These are phyloP conservation scores for Acromyrmex echinatior DNA, from an alignment of 1,140 invertebrate species.

Conservation along the genomic window DNA sequence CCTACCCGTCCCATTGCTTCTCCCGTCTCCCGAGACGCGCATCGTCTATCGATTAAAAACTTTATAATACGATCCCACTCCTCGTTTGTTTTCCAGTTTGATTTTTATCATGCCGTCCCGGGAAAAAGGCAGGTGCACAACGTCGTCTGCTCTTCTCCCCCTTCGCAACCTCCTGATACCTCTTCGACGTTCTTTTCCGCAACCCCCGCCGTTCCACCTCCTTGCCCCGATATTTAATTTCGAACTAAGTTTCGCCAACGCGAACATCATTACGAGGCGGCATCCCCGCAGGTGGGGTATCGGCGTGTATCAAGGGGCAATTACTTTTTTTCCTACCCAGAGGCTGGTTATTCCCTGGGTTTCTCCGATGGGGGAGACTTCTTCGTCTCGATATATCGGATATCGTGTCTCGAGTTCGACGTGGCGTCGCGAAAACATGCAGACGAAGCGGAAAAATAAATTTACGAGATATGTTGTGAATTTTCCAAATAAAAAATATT, in stretches of 20 bases:
- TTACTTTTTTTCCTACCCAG: conserved; percentile 76
- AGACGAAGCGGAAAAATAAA: neutral
- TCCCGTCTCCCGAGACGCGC: conserved; percentile 62
- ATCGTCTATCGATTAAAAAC: conserved; percentile 85
- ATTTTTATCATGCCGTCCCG: conserved; percentile 79
- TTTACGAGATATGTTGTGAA: neutral
- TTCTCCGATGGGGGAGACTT: conserved; percentile 40
- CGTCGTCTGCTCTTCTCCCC: conserved; percentile 31
- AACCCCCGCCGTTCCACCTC: conserved; percentile 41
- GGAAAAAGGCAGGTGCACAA: conserved; percentile 75
- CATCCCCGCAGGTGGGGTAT: conserved; percentile 79
- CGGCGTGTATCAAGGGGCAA: conserved; percentile 78
- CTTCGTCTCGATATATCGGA: conserved; percentile 54
- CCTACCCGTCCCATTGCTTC: conserved; percentile 62
- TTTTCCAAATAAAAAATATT: neutral
- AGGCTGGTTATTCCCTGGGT: conserved; percentile 64
- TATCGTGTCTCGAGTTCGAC: conserved; percentile 49
- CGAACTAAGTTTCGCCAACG: conserved; percentile 81
- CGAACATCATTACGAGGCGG: conserved; percentile 75
- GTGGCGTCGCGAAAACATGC: neutral
- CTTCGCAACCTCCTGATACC: conserved; percentile 53
- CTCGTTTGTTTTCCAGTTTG: conserved; percentile 83
- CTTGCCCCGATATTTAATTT: conserved; percentile 83
- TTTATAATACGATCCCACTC: conserved; percentile 83
- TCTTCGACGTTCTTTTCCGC: conserved; percentile 58